Evolutionary conservation across 2,113 vertebrate species (phyloP).

Genomic region (Xenopus laevis): DNA sequence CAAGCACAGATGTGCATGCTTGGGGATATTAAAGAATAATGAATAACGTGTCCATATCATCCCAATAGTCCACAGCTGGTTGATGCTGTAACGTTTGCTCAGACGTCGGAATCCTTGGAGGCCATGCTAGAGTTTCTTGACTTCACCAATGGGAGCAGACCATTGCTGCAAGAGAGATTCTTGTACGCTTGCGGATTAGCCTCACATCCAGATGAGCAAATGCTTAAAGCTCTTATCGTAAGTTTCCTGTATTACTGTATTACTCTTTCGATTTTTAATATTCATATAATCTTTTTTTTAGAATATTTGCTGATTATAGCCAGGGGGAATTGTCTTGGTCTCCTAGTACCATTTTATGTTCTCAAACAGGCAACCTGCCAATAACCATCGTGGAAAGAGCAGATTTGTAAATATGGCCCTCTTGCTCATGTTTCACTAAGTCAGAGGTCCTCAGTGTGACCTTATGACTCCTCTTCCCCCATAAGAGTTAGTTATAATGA

Average conservation of each 20-base stretch:
- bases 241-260: slow-evolving; percentile 50
- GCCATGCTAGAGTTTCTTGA: slow-evolving; percentile 86
- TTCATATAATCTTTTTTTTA: too few relatives aligned
- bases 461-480: not conserved
- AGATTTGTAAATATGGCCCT: not conserved
- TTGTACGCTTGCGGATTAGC: slow-evolving; percentile 93
- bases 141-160: slow-evolving; percentile 77
- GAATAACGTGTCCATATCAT: not conserved
- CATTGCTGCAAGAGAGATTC: slow-evolving; percentile 86
- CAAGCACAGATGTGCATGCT: too few relatives aligned
- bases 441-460: not conserved
- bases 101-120: slow-evolving; percentile 81
- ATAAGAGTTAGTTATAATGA: not conserved
- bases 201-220: slow-evolving; percentile 81
- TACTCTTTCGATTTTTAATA: not conserved
- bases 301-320: too few relatives aligned
- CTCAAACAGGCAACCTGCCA: too few relatives aligned
- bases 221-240: slow-evolving; percentile 83
- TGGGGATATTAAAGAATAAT: not conserved
- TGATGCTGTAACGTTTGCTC: slow-evolving; percentile 86
- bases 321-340: too few relatives aligned
- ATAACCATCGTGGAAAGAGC: not conserved
- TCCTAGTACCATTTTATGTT: too few relatives aligned
- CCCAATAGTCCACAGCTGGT: slow-evolving; percentile 84
- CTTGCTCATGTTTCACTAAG: slow-evolving; percentile 1